Conservation (phyloP, 2,797 vertebrate species). For the Chloroceryle inda region DNA sequence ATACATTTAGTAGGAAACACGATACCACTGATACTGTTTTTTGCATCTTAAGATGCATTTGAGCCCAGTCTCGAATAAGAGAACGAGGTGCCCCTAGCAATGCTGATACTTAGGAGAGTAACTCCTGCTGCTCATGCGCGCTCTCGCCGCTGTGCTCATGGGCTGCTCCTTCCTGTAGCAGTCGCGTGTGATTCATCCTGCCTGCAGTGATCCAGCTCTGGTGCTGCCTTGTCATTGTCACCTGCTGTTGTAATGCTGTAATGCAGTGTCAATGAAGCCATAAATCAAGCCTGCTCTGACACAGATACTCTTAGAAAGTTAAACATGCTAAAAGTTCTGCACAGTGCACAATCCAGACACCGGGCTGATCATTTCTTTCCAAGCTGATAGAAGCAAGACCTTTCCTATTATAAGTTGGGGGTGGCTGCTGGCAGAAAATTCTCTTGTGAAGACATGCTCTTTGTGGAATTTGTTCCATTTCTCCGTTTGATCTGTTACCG, state of each 20-base stretch:
- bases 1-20: neutral
- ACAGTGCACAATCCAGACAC: neutral
- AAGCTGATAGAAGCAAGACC: neutral
- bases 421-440: neutral
- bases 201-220: neutral
- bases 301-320: neutral
- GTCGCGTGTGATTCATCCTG: neutral
- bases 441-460: neutral
- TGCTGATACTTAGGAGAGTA: too few species aligned
- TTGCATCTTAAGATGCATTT: neutral
- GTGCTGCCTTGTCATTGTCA: neutral
- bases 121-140: neutral
- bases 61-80: neutral
- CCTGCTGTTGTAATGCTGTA: neutral
- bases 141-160: fast-evolving
- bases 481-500: neutral
- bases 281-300: conserved; percentile 4
- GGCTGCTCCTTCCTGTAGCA: neutral
- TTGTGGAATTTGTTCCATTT: neutral
- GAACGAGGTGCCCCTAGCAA: fast-evolving
- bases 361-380: neutral
- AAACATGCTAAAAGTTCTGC: neutral
- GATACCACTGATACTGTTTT: fast-evolving
- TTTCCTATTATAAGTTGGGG: neutral
- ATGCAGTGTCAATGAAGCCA: neutral